Conservation (phyloP, 2,797 vertebrate species). For the Lagorchestes hirsutus region DNA sequence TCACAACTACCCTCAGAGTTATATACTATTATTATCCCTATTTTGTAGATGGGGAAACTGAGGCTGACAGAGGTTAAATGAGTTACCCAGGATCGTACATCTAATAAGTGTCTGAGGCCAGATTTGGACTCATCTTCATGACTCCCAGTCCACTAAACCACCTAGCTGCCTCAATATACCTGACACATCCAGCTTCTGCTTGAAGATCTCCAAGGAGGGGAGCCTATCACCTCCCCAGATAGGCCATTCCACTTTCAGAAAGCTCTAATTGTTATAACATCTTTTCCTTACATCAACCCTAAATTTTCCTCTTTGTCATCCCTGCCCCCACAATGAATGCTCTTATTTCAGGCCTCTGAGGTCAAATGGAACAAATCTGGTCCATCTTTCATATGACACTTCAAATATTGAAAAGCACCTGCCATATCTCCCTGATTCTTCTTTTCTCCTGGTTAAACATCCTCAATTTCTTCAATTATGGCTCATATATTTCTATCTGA, state of each 20-base stretch:
- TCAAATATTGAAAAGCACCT: neutral
- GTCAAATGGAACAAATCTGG: neutral
- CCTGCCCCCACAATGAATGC: neutral
- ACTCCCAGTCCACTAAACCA: too few relatives aligned
- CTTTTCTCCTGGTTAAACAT: neutral
- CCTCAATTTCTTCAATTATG: neutral
- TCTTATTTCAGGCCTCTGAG: neutral
- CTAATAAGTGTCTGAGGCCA: neutral
- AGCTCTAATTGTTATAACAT: neutral
- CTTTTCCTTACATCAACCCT: neutral
- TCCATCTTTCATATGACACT: neutral
- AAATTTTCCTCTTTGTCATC: neutral
- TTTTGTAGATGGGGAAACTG: neutral
- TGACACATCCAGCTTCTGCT: neutral
- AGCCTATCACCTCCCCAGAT: neutral
- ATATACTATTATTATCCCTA: neutral
- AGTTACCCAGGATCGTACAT: neutral
- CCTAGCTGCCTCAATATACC: neutral
- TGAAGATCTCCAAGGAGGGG: neutral
- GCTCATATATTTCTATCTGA: neutral
- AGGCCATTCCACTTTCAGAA: neutral
- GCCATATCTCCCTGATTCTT: neutral
- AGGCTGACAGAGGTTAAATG: neutral
- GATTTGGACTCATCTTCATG: too few relatives aligned
- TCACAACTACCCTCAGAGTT: neutral